Evolutionary conservation across 2,888 invertebrate genomes (phyloP).

Genomic region (Adelognathus sp.): DNA sequence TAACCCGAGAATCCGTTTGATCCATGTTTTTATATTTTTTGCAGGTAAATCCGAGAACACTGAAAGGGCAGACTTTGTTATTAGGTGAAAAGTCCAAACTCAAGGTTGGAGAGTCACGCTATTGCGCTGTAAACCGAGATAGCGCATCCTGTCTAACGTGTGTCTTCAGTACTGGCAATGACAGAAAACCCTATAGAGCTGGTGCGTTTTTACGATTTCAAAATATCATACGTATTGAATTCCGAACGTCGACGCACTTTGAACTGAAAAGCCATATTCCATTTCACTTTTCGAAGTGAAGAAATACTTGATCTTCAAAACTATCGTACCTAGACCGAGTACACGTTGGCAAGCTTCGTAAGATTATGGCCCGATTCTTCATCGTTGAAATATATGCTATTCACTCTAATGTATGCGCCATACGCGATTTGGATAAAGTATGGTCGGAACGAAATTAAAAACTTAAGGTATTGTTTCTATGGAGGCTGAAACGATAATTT

Average conservation of each 20-base stretch:
- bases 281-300: no score
- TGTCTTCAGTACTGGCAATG: constrained; percentile 64
- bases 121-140: constrained; percentile 59
- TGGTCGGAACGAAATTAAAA: no score
- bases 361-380: no score
- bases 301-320: no score
- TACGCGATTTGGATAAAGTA: no score
- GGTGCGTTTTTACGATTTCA: constrained; percentile 53
- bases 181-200: constrained; percentile 62
- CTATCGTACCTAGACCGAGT: no score
- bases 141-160: constrained; percentile 63
- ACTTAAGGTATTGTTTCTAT: no score
- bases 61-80: constrained; percentile 64
- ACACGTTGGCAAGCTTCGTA: no score
- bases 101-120: constrained; percentile 65
- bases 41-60: constrained; percentile 66
- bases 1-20: neutral
- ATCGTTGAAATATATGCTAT: no score
- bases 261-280: neutral
- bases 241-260: neutral
- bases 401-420: no score
- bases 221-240: neutral
- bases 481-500: no score
- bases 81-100: constrained; percentile 69
- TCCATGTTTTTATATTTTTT: neutral